These are phyloP conservation scores for Pyrrhosoma nymphula DNA, from an alignment of 2,888 invertebrate genomes.

Conservation along the genomic window DNA sequence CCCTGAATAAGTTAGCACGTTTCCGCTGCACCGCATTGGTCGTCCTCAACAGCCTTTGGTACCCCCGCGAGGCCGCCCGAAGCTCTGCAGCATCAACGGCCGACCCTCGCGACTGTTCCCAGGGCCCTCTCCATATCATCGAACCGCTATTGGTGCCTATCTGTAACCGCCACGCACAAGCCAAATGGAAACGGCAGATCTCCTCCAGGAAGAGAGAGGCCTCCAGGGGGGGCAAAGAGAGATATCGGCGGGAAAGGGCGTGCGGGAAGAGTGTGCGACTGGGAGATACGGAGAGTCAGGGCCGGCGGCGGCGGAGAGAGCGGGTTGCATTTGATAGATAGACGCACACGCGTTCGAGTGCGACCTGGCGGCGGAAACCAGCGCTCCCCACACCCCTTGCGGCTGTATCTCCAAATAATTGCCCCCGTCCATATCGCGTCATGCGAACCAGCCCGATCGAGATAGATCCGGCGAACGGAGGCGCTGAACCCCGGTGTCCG, in stretches of 20 bases:
- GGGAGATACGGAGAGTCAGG: neutral
- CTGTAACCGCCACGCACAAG: neutral
- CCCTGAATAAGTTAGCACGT: no score
- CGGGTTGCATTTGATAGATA: neutral
- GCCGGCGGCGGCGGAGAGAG: neutral
- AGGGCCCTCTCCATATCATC: neutral
- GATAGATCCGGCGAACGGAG: neutral
- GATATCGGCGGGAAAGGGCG: neutral
- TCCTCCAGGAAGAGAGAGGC: neutral
- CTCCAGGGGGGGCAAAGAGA: neutral
- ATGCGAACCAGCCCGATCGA: neutral
- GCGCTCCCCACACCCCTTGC: neutral
- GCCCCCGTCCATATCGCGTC: neutral
- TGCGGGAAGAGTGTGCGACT: neutral
- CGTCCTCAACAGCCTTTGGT: no score
- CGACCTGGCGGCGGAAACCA: neutral
- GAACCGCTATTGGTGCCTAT: neutral
- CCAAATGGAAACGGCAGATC: neutral
- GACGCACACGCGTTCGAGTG: neutral
- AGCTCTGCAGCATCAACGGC: neutral
- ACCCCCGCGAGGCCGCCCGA: no score
- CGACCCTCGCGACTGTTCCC: neutral
- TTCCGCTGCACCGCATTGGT: no score
- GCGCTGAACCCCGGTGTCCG: neutral
- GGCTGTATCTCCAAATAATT: slow-evolving; percentile 19